Percentiles rank a stretch among this genome's conserved stretches.
Evolutionary conservation across 2,888 invertebrate genomes (phyloP).

Genomic region (Mythimna albipuncta): DNA sequence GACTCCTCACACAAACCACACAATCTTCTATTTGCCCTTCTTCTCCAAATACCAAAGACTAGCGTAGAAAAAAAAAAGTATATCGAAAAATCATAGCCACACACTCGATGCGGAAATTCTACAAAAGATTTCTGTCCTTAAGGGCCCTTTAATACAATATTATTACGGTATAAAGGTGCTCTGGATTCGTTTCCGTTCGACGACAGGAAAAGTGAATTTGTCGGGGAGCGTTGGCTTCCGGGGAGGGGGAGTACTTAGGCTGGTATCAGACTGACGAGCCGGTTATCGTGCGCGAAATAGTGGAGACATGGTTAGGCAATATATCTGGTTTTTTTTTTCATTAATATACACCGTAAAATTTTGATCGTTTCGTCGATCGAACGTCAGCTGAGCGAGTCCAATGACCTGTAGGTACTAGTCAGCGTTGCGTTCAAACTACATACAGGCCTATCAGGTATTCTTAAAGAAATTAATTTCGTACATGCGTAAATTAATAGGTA

Average conservation of each 20-base stretch:
- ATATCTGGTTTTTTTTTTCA: background rate
- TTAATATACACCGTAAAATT: too few relatives aligned
- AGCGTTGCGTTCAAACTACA: too few relatives aligned
- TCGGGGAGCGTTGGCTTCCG: constrained; percentile 69
- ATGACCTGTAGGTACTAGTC: too few relatives aligned
- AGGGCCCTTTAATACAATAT: constrained; percentile 73
- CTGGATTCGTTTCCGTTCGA: constrained; percentile 74
- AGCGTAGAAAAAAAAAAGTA: background rate
- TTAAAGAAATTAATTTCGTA: too few relatives aligned
- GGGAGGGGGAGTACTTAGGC: constrained; percentile 29
- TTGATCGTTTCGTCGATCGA: too few relatives aligned
- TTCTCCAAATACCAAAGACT: background rate
- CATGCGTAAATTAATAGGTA: too few relatives aligned
- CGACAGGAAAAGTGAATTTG: constrained; percentile 83
- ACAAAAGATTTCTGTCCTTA: constrained; percentile 68
- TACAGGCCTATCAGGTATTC: too few relatives aligned
- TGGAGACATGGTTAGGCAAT: background rate
- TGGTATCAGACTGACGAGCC: constrained; percentile 17
- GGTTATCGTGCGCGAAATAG: constrained; percentile 17
- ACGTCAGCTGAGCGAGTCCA: too few relatives aligned
- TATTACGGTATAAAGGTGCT: constrained; percentile 74
- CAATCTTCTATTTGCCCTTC: too few relatives aligned
- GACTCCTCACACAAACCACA: too few relatives aligned
- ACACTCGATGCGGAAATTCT: constrained; percentile 44
- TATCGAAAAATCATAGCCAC: constrained; percentile 45